These are phyloP conservation scores for Galeruca laticollis DNA, from an alignment of 2,888 invertebrate species.

Conservation along the genomic window DNA sequence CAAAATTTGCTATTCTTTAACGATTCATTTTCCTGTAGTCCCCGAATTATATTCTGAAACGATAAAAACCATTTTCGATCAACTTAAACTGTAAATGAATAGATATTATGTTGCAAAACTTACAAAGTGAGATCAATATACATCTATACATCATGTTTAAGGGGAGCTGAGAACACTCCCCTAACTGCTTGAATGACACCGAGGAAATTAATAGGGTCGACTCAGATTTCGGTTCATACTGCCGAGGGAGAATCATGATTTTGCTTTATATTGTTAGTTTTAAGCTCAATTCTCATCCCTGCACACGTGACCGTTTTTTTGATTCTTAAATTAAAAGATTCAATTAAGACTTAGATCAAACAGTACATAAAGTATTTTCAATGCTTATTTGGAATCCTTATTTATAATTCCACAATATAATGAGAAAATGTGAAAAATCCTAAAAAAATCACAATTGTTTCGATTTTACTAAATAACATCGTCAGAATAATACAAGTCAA, in stretches of 20 bases:
- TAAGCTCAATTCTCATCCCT: neutral
- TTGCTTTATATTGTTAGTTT: neutral
- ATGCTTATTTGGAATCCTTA: no score
- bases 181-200: slow-evolving; percentile 5
- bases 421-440: no score
- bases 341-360: no score
- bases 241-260: neutral
- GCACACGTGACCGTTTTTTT: neutral
- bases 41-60: no score
- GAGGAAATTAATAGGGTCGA: slow-evolving; percentile 19
- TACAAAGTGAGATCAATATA: neutral
- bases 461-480: no score
- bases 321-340: neutral
- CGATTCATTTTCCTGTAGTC: no score
- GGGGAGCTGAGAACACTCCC: slow-evolving; percentile 5
- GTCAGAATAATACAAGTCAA: no score
- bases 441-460: no score
- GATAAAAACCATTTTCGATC: neutral
- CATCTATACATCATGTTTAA: slow-evolving; percentile 4
- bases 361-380: no score
- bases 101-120: neutral
- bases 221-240: neutral
- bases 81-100: neutral
- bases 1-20: no score
- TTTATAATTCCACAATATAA: no score